Percentiles rank a stretch among this genome's conserved stretches.
These are phyloP conservation scores for Cardiocondyla obscurior DNA, from an alignment of 1,140 invertebrate species.

Conservation along the genomic window DNA sequence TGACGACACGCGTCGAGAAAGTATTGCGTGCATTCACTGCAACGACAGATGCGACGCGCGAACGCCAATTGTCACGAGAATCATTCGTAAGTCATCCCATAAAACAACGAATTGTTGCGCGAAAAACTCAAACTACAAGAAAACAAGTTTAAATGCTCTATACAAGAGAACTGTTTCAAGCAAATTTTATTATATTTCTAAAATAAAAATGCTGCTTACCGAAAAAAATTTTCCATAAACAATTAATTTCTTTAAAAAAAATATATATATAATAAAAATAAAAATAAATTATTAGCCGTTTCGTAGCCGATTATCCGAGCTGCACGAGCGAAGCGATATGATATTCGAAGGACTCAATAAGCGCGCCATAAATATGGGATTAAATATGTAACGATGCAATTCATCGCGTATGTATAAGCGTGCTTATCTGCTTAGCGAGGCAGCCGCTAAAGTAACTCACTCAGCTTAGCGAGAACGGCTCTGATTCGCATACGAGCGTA, in stretches of 20 bases:
- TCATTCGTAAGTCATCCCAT: neutral
- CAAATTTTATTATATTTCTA: no score
- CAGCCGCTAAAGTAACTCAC: slow-evolving; percentile 57
- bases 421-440: slow-evolving; percentile 37
- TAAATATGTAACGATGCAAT: slow-evolving; percentile 64
- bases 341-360: slow-evolving; percentile 60
- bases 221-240: neutral
- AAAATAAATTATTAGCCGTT: neutral
- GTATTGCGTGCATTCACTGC: slow-evolving; percentile 2
- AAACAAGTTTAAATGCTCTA: no score
- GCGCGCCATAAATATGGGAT: slow-evolving; percentile 62
- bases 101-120: neutral
- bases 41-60: neutral
- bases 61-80: neutral
- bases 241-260: neutral
- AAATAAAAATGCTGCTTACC: neutral
- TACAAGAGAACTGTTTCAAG: no score
- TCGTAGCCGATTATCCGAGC: neutral
- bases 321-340: neutral
- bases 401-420: slow-evolving; percentile 46
- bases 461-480: slow-evolving; percentile 40
- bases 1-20: neutral
- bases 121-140: neutral
- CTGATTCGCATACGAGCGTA: slow-evolving; percentile 40
- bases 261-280: neutral